A percentile compares a stretch with the other conserved stretches of the same genome.
phyloP scores from a whole-genome alignment of 2,113 vertebrate genomes.

The Amphilophus citrinellus region DNA sequence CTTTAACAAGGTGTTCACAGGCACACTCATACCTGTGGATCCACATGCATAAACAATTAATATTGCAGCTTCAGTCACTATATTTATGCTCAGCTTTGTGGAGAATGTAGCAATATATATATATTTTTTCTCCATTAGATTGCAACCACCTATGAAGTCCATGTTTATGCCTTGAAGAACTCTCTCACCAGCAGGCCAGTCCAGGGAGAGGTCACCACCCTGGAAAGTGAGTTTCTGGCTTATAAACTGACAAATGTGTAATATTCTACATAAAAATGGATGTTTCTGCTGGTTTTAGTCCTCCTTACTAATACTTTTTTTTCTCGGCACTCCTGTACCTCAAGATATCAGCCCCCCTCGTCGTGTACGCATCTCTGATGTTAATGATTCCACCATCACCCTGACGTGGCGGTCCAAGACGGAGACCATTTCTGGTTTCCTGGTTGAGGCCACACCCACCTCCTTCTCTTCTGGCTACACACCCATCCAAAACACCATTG shows the following conservation, averaged over 20 bases:
- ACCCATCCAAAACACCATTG: constrained; percentile 87
- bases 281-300: not conserved
- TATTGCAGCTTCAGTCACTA: not conserved
- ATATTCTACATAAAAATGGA: not conserved
- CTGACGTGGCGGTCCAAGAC: constrained; percentile 94
- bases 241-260: not conserved
- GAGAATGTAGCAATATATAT: not conserved
- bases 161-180: constrained; percentile 92
- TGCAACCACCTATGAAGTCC: constrained; percentile 93
- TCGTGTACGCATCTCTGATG: constrained; percentile 88
- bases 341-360: constrained; percentile 94
- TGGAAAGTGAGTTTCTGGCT: constrained; percentile 86
- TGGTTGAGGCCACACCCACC: constrained; percentile 85
- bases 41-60: not conserved
- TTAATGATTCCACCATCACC: constrained; percentile 91
- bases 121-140: constrained; percentile 77
- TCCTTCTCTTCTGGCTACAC: constrained; percentile 75
- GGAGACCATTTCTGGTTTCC: constrained; percentile 92
- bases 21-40: not conserved
- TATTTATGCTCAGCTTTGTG: not conserved
- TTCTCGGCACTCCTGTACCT: not conserved
- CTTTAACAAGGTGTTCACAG: not conserved
- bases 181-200: constrained; percentile 90
- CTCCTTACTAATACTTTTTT: not conserved
- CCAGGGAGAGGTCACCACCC: constrained; percentile 88